These are phyloP conservation scores for Gobius niger DNA, from an alignment of 2,113 vertebrate genomes.

Conservation along the genomic window DNA sequence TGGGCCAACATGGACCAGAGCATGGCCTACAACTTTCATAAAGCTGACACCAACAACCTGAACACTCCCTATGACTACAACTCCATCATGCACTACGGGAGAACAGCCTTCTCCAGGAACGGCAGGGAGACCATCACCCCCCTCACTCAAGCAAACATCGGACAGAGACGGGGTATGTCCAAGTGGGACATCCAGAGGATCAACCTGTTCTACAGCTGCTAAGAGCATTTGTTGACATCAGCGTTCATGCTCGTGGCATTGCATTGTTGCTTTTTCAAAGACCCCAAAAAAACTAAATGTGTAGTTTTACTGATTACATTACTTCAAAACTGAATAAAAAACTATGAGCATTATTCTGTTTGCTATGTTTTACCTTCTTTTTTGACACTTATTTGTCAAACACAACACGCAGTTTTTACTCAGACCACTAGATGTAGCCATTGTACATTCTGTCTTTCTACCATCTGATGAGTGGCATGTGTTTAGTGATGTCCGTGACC, in stretches of 20 bases:
- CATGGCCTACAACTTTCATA: constrained; percentile 39
- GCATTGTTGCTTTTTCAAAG: too few relatives aligned
- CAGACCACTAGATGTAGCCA: background rate
- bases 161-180: constrained; percentile 35
- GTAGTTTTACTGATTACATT: too few relatives aligned
- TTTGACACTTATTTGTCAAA: too few relatives aligned
- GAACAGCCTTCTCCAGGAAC: constrained; percentile 37
- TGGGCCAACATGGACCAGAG: constrained; percentile 30
- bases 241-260: too few relatives aligned
- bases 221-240: too few relatives aligned
- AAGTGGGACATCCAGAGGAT: constrained; percentile 39
- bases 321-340: too few relatives aligned
- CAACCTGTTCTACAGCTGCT: constrained; percentile 25
- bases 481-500: background rate
- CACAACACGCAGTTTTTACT: background rate
- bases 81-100: constrained; percentile 49
- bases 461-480: background rate
- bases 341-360: too few relatives aligned
- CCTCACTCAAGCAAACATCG: constrained; percentile 24
- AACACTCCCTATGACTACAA: constrained; percentile 44
- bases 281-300: too few relatives aligned
- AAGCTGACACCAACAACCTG: constrained; percentile 25
- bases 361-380: too few relatives aligned
- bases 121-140: constrained; percentile 28
- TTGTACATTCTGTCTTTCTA: background rate